phyloP scores from a whole-genome alignment of 2,113 vertebrate species.

The Anser cygnoides region DNA sequence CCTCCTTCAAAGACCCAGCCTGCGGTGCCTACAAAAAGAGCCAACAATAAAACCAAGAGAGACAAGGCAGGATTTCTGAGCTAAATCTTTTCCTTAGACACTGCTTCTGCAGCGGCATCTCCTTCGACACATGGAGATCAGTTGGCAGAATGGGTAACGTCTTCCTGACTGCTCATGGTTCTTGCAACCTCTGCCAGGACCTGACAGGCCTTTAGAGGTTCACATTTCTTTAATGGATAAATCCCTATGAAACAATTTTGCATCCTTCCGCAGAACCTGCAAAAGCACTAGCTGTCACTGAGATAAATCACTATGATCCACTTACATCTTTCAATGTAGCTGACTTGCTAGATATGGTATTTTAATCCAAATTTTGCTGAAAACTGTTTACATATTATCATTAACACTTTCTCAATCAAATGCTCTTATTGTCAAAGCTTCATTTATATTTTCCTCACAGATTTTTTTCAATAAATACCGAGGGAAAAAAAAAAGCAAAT shows the following conservation, averaged over 20 bases:
- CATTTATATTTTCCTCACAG: background rate
- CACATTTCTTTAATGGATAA: background rate
- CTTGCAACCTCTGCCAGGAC: background rate
- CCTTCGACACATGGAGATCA: background rate
- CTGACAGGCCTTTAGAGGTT: background rate
- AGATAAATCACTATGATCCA: background rate
- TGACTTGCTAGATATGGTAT: background rate
- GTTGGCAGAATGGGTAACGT: background rate
- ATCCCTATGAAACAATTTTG: background rate
- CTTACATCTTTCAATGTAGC: background rate
- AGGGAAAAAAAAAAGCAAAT: background rate
- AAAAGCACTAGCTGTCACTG: background rate
- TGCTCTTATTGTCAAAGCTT: background rate
- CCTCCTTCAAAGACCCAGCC: background rate
- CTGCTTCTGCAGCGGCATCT: background rate
- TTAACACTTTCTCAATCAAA: background rate
- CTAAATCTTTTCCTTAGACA: background rate
- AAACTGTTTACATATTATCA: background rate
- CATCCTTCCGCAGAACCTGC: background rate
- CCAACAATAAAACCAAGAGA: background rate
- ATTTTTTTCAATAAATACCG: background rate
- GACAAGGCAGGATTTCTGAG: background rate
- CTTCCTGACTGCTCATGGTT: background rate
- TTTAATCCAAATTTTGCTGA: background rate
- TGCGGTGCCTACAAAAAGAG: background rate